Evolutionary conservation across 2,888 invertebrate species (phyloP), one percentile per base, ranked within the genome.

Genomic region (Drosophila lutescens): DNA sequence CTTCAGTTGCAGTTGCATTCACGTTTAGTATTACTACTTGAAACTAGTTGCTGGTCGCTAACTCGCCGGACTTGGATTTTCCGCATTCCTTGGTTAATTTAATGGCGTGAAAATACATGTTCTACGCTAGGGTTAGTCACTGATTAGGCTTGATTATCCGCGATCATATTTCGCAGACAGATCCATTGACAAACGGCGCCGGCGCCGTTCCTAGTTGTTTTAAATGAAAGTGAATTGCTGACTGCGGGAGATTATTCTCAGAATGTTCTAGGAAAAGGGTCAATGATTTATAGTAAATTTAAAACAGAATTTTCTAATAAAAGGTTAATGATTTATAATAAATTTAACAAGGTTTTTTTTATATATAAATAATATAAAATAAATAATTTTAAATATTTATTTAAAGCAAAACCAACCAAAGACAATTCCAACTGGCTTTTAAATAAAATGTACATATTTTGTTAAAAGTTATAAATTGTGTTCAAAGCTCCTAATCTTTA

Each of bases 21-120:
- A 62, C 59, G 74, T 78, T 74, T 69, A 63, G 62, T 57, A 56
- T 79, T 74, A 51, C 66, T 34, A 74, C 58, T 67, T 54, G 23
- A 74, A 74, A 74, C 84, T 78, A 61, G 87, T 78, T 79, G 79
- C 66, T 69, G 60, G 65, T 70, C 61, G 30, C 30, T 50, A 13
- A 30, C 40, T 65, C 44, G 57, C 57, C 23, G 49, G 36, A 47
- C 62, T 47, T 23, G 66, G 79, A 90, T 86, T 90, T 90, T 90
- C 90, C 91, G 90, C 90, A 90, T 91, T 90, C 90, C 75, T 80
- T 49, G 58, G 46, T 60, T 78, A 86, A 90, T 88, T 90, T 83
- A 86, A 73, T 89, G 90, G 90, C 90, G 91, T 82, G 86, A 82
- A 90, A 86, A 80, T 77, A 77, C 75, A 80, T 69, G 53, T 58